phyloP scores from a whole-genome alignment of 2,113 vertebrate species.

The Micronycteris hirsuta region DNA sequence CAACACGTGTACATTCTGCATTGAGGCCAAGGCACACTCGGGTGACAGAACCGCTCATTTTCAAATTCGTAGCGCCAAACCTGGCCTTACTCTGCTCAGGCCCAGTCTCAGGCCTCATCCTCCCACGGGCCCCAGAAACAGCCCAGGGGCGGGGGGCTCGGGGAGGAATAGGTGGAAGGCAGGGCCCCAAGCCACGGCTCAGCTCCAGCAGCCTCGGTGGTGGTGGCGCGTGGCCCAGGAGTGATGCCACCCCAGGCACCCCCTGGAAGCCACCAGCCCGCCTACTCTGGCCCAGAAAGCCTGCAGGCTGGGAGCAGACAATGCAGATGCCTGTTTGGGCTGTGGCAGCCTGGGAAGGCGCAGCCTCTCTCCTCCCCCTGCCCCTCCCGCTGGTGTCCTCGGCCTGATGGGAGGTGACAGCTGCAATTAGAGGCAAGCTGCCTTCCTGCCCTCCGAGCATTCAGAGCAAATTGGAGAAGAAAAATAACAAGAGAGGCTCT shows the following conservation, averaged over 20 bases:
- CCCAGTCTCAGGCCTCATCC: not conserved
- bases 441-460: conserved; percentile 23
- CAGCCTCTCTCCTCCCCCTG: not conserved
- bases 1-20: not conserved
- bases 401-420: conserved; percentile 50
- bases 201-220: not conserved
- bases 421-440: conserved; percentile 52
- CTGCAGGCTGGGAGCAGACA: not conserved
- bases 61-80: not conserved
- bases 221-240: not conserved
- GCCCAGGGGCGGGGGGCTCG: accelerated
- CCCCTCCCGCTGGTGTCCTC: not conserved
- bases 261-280: not conserved
- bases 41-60: not conserved
- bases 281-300: not conserved
- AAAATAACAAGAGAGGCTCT: not conserved
- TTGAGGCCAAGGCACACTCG: accelerated
- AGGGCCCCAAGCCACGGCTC: not conserved
- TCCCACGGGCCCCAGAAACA: not conserved
- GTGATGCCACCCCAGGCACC: accelerated
- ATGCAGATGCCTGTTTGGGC: not conserved
- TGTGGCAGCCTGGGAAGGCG: not conserved
- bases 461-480: conserved; percentile 27
- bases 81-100: not conserved
- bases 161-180: not conserved